Base-by-base conservation (phyloP, 1,140 invertebrate genomes). In the Drosophila willistoni region DNA sequence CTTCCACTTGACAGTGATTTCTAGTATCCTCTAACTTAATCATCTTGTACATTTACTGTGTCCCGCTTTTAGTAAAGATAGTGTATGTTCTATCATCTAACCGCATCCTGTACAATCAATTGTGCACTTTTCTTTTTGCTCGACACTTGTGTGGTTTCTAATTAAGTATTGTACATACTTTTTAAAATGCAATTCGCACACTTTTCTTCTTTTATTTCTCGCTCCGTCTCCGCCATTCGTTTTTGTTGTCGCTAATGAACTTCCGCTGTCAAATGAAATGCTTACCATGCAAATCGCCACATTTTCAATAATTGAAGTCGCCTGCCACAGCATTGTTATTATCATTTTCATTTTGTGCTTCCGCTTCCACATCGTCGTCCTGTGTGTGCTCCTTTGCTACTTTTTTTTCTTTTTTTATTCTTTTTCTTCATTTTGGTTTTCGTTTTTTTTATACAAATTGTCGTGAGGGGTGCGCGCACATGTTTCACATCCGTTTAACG, bases 281-380 rank as follows among this genome's bases (percentile, higher is more conserved):
- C 83, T 86, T 87, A 64, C 76, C 80, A 87, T 83, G 83, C 83
- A 87, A 87, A 87, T 87, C 77, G 73, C 73, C 41, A 51, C 83
- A 73, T 77, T 80, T 89, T 87, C 84, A 84, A 89, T 87, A 87
- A 87, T 87, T 84, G 84, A 80, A 80, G 73, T 64, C 39, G 76
- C 60, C 68, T 64, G 73, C 76, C 72, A 68, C 83, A 76, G 74
- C 78, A 85, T 86, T 86, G 78, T 89, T 87, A 86, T 86, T 83
- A 89, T 89, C 74, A 87, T 87, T 87, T 87, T 79, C 71, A 86
- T 86, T 82, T 86, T 79, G 70, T 84, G 77, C 83, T 89, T 83
- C 77, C 84, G 77, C 64, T 75, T 64, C 75, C 74, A 74, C 74
- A 74, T 56, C 66, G 44, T 51, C 44, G 19, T 44, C 59, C 61